These are phyloP conservation scores for Holcopasites calliopsidis DNA, from an alignment of 1,140 invertebrate genomes.

Conservation along the genomic window DNA sequence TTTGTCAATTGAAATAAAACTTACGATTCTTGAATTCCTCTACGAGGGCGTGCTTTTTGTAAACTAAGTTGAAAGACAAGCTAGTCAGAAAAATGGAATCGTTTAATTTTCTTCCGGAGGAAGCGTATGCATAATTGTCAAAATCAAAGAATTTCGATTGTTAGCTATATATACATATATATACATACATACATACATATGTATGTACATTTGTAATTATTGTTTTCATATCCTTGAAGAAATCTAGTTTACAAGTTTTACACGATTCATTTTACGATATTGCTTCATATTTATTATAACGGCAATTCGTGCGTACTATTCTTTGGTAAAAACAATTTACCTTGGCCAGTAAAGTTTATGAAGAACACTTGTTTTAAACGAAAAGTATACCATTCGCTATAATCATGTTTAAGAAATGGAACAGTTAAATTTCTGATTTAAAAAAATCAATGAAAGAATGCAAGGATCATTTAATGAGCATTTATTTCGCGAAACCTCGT, in stretches of 20 bases:
- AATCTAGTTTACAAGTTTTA: not conserved
- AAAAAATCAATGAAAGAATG: slow-evolving; percentile 3
- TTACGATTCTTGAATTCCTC: slow-evolving; percentile 22
- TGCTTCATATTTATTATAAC: slow-evolving; percentile 5
- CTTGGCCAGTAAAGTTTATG: slow-evolving; percentile 43
- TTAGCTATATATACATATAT: too few relatives aligned
- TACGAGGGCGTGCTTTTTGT: slow-evolving; percentile 36
- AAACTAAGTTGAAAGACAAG: slow-evolving; percentile 32
- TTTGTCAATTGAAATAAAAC: slow-evolving; percentile 12
- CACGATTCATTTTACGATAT: not conserved
- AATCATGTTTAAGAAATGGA: slow-evolving; percentile 18
- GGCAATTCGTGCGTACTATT: slow-evolving; percentile 15
- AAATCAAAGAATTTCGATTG: not conserved
- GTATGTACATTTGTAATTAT: not conserved
- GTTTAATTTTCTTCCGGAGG: slow-evolving; percentile 15
- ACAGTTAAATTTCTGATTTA: slow-evolving; percentile 15
- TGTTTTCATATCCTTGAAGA: not conserved
- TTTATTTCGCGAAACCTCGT: slow-evolving; percentile 45
- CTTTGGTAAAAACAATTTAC: slow-evolving; percentile 9
- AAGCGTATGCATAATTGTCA: slow-evolving; percentile 33
- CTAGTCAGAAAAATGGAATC: slow-evolving; percentile 39
- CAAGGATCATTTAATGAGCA: slow-evolving; percentile 33
- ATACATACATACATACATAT: too few relatives aligned
- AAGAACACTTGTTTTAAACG: slow-evolving; percentile 30
- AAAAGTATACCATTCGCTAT: slow-evolving; percentile 21